Evolutionary conservation across 2,888 invertebrate species (phyloP), one percentile per base, ranked within the genome.

Genomic region (Globia sparganii): DNA sequence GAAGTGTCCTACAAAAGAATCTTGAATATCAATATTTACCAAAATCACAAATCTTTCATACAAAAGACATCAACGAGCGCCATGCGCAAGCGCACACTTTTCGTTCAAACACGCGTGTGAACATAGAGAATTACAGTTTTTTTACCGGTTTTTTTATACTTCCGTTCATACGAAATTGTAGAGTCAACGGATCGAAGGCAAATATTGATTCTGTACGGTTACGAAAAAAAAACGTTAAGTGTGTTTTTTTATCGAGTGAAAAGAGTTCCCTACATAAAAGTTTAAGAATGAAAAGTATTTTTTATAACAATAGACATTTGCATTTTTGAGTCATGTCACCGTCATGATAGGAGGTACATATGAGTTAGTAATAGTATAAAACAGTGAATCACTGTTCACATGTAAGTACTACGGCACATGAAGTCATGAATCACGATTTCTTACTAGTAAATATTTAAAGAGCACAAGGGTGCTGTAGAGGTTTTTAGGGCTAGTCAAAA

Each of bases 21-120:
- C 31, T 15, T 0, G 34, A 49, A 37, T 25, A 62, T 46, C 15
- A 67, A 66, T 31, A 71, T 53, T 66, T 40, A 56, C 21, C 46
- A 28, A 66, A 78, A 66, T 15, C 4, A 71, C 31, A 70, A 46
- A 66, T 75, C 25, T 73, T 58, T 70, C 77, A 90, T 91, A 92
- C 81, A 92, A 93, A 94, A 93, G 94, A 94, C 90, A 87, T 94
- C 91, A 94, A 94, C 94, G 92, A 84, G 89, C 67, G 21, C 58
- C 46, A 62, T 80, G 81, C 83, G 83, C 83, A 71, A 72, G 77
- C 81, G 78, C 86, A 81, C 61, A 67, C 40, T 18, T 58, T 81
- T 72, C 64, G 80, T 78, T 61, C 59, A 53, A 58, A 70, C 64
- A 75, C 76, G 86, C 85, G 86, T 89, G 86, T 89, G 88, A 89